Evolutionary conservation across 2,888 invertebrate genomes (phyloP).

Genomic region (Trisateles emortualis): DNA sequence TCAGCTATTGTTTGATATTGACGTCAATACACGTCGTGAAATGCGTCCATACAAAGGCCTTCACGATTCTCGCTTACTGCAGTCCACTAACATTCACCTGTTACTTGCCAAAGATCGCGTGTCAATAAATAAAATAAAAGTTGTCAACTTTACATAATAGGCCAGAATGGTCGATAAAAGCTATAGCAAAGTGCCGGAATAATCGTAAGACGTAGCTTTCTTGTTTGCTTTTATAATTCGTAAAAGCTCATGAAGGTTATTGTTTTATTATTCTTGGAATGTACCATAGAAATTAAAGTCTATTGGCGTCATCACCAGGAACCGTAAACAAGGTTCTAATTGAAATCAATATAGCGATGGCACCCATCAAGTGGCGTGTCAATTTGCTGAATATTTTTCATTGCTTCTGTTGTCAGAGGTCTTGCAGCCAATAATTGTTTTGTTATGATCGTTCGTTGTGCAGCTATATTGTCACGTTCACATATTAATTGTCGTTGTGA

Average conservation of each 20-base stretch:
- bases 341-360: slow-evolving; percentile 59
- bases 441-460: slow-evolving; percentile 41
- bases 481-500: slow-evolving; percentile 24
- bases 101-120: slow-evolving; percentile 42
- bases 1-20: slow-evolving; percentile 69
- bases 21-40: slow-evolving; percentile 62
- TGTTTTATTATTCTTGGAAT: slow-evolving; percentile 35
- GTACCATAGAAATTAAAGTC: slow-evolving; percentile 11
- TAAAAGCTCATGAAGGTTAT: slow-evolving; percentile 19
- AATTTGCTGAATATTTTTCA: slow-evolving; percentile 61
- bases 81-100: slow-evolving; percentile 54
- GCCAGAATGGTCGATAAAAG: slow-evolving; percentile 22
- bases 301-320: slow-evolving; percentile 25
- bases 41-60: slow-evolving; percentile 49
- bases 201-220: slow-evolving; percentile 7
- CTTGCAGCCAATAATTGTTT: slow-evolving; percentile 48
- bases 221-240: slow-evolving; percentile 10
- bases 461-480: slow-evolving; percentile 37
- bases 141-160: slow-evolving; percentile 15
- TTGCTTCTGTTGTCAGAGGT: slow-evolving; percentile 45
- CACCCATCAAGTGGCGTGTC: slow-evolving; percentile 57
- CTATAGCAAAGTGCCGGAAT: slow-evolving; percentile 24
- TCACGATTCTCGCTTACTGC: slow-evolving; percentile 48
- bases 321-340: slow-evolving; percentile 54
- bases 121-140: slow-evolving; percentile 18